phyloP scores from a whole-genome alignment of 2,113 vertebrate genomes.

The Delphinapterus leucas region DNA sequence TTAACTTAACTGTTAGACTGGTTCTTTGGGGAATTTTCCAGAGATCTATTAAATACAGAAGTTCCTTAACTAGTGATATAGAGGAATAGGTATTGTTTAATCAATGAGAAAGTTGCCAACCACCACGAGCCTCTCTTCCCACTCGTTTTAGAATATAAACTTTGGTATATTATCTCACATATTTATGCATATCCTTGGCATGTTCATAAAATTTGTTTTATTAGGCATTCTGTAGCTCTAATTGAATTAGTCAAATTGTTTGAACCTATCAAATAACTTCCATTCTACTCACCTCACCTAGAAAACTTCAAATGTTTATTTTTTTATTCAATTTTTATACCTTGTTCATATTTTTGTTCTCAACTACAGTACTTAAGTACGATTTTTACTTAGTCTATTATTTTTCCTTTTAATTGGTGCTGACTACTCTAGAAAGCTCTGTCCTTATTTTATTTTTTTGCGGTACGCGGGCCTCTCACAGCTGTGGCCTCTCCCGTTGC shows the following conservation, averaged over 20 bases:
- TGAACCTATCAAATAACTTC: background rate
- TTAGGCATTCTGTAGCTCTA: background rate
- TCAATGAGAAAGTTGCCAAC: background rate
- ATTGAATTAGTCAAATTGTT: background rate
- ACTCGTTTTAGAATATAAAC: conserved; percentile 1
- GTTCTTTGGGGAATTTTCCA: conserved; percentile 14
- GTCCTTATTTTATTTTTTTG: background rate
- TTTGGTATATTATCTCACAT: background rate
- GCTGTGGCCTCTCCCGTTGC: too few species aligned
- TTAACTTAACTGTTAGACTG: background rate
- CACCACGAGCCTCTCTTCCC: background rate
- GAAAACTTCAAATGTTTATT: background rate
- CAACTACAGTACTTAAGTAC: background rate
- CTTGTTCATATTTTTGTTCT: background rate
- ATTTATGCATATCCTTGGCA: background rate
- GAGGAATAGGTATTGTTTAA: background rate
- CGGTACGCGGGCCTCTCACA: too few species aligned
- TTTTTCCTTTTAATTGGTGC: conserved; percentile 32
- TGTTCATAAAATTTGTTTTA: background rate
- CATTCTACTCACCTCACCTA: background rate
- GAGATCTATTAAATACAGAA: background rate
- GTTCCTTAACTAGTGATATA: background rate
- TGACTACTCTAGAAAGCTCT: background rate
- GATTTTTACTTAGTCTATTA: background rate
- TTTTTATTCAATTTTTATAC: conserved; percentile 9